These are phyloP conservation scores for Monoplex corrugatus DNA, from an alignment of 2,888 invertebrate genomes.

Conservation along the genomic window DNA sequence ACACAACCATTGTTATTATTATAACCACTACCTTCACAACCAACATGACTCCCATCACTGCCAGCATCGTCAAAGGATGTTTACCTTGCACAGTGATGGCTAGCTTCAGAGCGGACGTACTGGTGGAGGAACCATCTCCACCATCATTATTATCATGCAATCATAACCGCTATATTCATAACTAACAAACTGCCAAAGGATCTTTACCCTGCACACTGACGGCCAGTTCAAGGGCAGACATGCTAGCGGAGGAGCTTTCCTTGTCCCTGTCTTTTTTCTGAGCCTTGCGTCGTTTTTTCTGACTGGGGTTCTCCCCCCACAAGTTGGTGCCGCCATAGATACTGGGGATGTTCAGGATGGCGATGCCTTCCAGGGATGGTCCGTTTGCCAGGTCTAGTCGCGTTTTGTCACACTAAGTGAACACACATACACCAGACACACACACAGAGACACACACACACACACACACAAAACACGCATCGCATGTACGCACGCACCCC, in stretches of 20 bases:
- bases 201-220: conserved; percentile 95
- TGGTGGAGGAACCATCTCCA: not conserved
- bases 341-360: conserved; percentile 97
- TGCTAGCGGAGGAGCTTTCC: conserved; percentile 86
- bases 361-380: conserved; percentile 95
- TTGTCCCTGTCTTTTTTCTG: conserved; percentile 79
- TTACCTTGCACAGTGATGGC: too few relatives aligned
- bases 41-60: too few relatives aligned
- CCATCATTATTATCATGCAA: too few relatives aligned
- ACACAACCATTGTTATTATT: too few relatives aligned
- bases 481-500: not conserved
- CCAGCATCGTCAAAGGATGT: too few relatives aligned
- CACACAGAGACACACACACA: not conserved
- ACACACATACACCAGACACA: conserved; percentile 55
- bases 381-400: conserved; percentile 95
- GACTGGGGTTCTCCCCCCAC: conserved; percentile 88
- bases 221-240: conserved; percentile 89
- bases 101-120: too few relatives aligned
- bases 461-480: not conserved
- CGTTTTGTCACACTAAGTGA: conserved; percentile 92
- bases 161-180: too few relatives aligned
- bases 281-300: conserved; percentile 78
- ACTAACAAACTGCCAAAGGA: too few relatives aligned
- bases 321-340: conserved; percentile 99
- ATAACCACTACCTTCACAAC: too few relatives aligned